Evolutionary conservation across 2,888 invertebrate genomes (phyloP).

Genomic region (Heliconius cydno): DNA sequence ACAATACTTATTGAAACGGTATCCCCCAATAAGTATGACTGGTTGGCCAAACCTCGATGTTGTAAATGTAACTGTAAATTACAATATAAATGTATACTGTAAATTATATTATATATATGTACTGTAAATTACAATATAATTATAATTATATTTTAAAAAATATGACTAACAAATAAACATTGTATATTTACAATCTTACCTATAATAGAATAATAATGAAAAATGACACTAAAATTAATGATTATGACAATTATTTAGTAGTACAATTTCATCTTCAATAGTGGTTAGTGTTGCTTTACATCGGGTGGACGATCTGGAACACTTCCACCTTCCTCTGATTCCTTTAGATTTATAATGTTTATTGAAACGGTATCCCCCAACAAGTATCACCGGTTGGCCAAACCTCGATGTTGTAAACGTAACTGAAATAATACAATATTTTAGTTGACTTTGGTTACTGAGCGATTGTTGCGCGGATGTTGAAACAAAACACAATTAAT

Average conservation of each 20-base stretch:
- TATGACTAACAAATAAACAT: no score
- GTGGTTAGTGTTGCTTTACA: conserved; percentile 52
- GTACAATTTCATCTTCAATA: conserved; percentile 49
- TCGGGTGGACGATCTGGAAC: conserved; percentile 40
- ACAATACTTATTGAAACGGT: conserved; percentile 51
- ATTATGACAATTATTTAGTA: conserved; percentile 44
- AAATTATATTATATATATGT: no score
- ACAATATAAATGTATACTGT: not conserved
- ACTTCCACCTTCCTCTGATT: conserved; percentile 53
- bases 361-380: conserved; percentile 45
- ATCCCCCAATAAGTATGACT: conserved; percentile 41
- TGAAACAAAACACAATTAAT: not conserved
- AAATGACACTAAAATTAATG: conserved; percentile 32
- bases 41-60: conserved; percentile 56
- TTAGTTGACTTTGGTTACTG: no score
- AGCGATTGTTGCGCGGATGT: no score
- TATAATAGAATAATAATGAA: no score
- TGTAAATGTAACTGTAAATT: conserved; percentile 25
- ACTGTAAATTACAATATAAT: no score
- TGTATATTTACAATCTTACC: no score
- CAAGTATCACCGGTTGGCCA: conserved; percentile 54
- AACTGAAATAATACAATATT: conserved; percentile 26
- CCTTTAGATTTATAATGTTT: conserved; percentile 54
- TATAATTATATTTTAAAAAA: no score
- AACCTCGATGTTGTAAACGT: conserved; percentile 48